Evolutionary conservation across 2,797 vertebrate species (phyloP).

Genomic region (Phaenicophaeus curvirostris): DNA sequence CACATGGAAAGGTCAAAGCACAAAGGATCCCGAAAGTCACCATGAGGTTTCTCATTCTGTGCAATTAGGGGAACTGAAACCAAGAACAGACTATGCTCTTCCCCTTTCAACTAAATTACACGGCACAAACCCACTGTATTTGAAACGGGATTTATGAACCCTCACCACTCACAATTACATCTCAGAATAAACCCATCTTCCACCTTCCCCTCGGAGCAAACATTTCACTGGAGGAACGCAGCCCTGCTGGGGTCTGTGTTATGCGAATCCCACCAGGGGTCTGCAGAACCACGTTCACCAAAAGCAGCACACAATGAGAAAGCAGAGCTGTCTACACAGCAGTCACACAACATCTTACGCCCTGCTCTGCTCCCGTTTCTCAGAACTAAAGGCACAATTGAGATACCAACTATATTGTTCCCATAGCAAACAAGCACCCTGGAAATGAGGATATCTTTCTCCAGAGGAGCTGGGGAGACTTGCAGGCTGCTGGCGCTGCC

Average conservation of each 20-base stretch:
- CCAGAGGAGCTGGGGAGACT: background rate
- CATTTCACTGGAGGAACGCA: background rate
- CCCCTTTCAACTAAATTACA: conserved; percentile 18
- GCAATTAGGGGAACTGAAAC: background rate
- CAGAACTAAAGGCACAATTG: background rate
- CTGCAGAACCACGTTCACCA: rapidly evolving
- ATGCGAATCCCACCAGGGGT: background rate
- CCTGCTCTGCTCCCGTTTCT: background rate
- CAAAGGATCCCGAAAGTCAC: background rate
- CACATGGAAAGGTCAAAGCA: background rate
- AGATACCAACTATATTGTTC: no score
- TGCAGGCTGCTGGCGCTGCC: background rate
- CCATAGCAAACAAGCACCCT: no score
- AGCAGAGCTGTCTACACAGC: background rate
- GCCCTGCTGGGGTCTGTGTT: background rate
- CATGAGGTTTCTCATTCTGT: background rate
- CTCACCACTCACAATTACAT: background rate
- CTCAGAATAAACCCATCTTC: conserved; percentile 41
- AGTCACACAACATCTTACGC: background rate
- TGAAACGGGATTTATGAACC: background rate
- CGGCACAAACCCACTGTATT: background rate
- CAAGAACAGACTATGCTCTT: background rate
- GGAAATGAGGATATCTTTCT: background rate
- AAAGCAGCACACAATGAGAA: background rate
- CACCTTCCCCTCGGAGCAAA: background rate